Percentiles rank a stretch among this genome's conserved stretches.
Evolutionary conservation across 2,797 vertebrate genomes (phyloP).

Genomic region (Neostethus bicornis): DNA sequence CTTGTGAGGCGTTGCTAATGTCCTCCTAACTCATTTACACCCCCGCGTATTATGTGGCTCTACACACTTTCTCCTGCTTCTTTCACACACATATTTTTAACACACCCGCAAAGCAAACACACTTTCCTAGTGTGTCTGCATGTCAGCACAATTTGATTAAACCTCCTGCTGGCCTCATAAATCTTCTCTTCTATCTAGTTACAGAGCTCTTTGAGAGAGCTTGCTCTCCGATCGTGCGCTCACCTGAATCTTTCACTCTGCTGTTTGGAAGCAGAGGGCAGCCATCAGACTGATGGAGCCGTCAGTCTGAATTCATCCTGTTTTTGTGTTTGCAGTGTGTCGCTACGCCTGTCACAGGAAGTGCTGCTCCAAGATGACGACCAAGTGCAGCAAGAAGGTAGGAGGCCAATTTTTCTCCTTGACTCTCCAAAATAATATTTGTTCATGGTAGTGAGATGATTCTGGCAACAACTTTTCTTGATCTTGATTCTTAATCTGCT

Average conservation of each 20-base stretch:
- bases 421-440: background rate
- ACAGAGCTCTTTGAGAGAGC: constrained; percentile 25
- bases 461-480: no score
- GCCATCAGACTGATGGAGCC: constrained; percentile 4
- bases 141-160: constrained; percentile 50
- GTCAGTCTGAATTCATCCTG: constrained; percentile 19
- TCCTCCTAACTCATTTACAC: no score
- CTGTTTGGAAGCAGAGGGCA: constrained; percentile 1
- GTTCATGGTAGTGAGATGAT: no score
- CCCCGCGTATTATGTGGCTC: no score
- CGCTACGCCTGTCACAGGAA: constrained; percentile 96
- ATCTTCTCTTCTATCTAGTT: constrained; percentile 54
- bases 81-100: background rate
- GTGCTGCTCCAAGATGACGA: constrained; percentile 91
- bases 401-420: constrained; percentile 4
- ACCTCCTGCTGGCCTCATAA: constrained; percentile 36
- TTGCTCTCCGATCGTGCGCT: background rate
- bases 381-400: constrained; percentile 96
- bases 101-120: constrained; percentile 14
- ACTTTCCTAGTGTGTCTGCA: constrained; percentile 26
- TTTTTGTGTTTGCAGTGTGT: constrained; percentile 82
- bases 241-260: background rate
- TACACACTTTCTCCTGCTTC: constrained; percentile 25
- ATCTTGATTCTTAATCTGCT: no score
- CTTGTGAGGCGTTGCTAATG: constrained; percentile 42